These are phyloP conservation scores for Thaumetopoea pityocampa DNA, from an alignment of 1,140 invertebrate genomes.

Conservation along the genomic window DNA sequence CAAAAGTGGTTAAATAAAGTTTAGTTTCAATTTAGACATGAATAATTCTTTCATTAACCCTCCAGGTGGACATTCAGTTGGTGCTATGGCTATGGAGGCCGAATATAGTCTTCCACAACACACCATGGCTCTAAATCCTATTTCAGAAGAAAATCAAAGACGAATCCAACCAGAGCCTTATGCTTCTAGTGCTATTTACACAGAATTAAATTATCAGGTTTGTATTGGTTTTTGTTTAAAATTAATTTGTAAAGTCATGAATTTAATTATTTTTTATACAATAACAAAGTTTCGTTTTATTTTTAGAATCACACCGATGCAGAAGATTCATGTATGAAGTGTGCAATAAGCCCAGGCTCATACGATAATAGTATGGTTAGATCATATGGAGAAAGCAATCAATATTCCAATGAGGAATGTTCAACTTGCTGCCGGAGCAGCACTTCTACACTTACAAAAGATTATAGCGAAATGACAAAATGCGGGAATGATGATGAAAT, in stretches of 20 bases:
- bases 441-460: slow-evolving; percentile 66
- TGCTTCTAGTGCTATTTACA: slow-evolving; percentile 68
- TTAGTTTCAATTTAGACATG: slow-evolving; percentile 1
- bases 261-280: not conserved
- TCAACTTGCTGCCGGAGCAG: slow-evolving; percentile 68
- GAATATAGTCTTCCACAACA: slow-evolving; percentile 71
- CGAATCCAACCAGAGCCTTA: slow-evolving; percentile 56
- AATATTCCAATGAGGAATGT: slow-evolving; percentile 69
- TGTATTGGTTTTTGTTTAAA: slow-evolving; percentile 5
- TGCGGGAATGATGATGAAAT: slow-evolving; percentile 61
- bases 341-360: slow-evolving; percentile 62
- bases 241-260: not conserved
- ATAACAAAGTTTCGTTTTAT: too few species aligned
- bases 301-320: slow-evolving; percentile 57
- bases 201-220: slow-evolving; percentile 67
- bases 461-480: slow-evolving; percentile 71
- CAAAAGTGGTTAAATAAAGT: not conserved
- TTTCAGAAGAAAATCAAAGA: slow-evolving; percentile 48
- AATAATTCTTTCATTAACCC: slow-evolving; percentile 4
- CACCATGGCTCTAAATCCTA: slow-evolving; percentile 41
- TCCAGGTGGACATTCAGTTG: slow-evolving; percentile 57
- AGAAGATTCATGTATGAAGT: slow-evolving; percentile 67
- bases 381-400: slow-evolving; percentile 64
- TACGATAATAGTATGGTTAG: slow-evolving; percentile 66
- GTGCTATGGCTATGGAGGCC: slow-evolving; percentile 66